Evolutionary conservation across 2,797 vertebrate species (phyloP), one percentile per base, ranked within the genome.

Genomic region (Anniella stebbinsi): DNA sequence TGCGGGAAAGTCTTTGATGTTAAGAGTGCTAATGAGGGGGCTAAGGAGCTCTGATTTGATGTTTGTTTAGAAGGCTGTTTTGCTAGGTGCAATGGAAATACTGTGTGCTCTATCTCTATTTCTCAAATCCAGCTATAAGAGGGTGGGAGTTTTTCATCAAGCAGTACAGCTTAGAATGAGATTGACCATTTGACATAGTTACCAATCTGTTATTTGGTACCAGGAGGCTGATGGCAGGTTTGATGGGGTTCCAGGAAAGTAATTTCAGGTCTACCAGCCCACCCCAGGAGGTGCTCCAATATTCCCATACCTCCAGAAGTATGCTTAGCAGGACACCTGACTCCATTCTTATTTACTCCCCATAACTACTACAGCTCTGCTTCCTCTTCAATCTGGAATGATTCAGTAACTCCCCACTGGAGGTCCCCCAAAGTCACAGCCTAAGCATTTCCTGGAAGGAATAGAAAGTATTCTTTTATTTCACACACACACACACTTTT

Each of bases 1-100:
- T 84, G 93, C 95, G 86, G 88, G 91, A 13, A 91, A 93, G 91
- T 94, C 93, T 94, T 96, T 95, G 94, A 95, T 92, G 90, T 90
- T 84, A 15, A 87, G 90, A 77, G 86, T 91, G 94, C 89, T 95
- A 95, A 94, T 92, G 93, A 96, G 93, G 91, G 84, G 94, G 84
- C 92, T 86, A 63, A 88, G 1, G 9, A 0, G 81, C 94, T 84
- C 41, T n/a, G 80, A 84, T 45, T 69, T 0, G 3, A 21, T 76
- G 90, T 88, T 95, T 95, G 93, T 94, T 94, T 94, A 90, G 86
- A 90, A 91, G 90, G 92, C 21, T 88, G 89, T 87, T 91, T 82
- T 69, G 78, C 91, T 86, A 38, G 0, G 0, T 66, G 81, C 87
- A 51, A 41, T 80, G 91, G 45, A 80, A 85, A 69, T 0, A 12